These are phyloP conservation scores for Morus bassanus DNA, from an alignment of 2,797 vertebrate species.

Conservation along the genomic window DNA sequence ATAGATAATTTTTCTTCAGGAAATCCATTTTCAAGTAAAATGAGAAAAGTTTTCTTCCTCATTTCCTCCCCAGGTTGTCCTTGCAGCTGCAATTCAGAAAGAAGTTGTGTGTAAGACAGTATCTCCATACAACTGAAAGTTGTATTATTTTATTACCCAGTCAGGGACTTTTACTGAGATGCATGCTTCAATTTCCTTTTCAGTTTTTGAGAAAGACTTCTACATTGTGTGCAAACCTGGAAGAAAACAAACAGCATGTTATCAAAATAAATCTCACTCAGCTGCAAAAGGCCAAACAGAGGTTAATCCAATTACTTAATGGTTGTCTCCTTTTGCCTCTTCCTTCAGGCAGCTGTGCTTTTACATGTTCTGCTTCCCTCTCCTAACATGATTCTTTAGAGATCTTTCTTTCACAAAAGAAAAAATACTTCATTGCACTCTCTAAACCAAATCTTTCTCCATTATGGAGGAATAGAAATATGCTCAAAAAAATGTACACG, in stretches of 20 bases:
- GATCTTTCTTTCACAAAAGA: background rate
- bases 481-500: background rate
- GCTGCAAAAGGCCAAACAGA: constrained; percentile 43
- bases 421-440: background rate
- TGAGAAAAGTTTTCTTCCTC: background rate
- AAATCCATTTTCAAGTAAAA: background rate
- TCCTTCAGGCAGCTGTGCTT: constrained; percentile 46
- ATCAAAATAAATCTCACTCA: constrained; percentile 49
- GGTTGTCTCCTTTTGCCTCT: constrained; percentile 18
- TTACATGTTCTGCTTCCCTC: background rate
- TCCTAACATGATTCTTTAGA: background rate
- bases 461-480: background rate
- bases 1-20: background rate
- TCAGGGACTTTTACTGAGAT: background rate
- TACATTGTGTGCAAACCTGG: background rate
- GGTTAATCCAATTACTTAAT: constrained; percentile 64
- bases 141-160: background rate
- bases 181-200: background rate
- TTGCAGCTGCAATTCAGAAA: background rate
- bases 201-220: background rate
- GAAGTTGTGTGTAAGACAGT: background rate
- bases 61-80: background rate
- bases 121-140: background rate
- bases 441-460: background rate
- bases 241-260: constrained; percentile 27